Percentiles rank a stretch among this genome's conserved stretches.
Conservation (phyloP, 1,140 invertebrate genomes). For the Nylanderia fulva region DNA sequence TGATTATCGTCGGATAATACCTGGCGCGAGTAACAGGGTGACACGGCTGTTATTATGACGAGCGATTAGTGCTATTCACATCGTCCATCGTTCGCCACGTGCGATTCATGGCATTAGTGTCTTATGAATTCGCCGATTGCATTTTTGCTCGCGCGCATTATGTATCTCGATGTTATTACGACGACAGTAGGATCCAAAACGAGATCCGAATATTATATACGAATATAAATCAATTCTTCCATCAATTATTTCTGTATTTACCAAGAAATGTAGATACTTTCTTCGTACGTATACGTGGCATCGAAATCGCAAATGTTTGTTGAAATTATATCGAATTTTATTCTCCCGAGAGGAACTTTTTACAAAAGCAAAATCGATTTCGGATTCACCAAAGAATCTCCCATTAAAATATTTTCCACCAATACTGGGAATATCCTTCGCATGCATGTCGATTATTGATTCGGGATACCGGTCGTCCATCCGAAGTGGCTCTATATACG, state of each 20-base stretch:
- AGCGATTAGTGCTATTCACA: constrained; percentile 63
- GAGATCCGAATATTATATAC: no score
- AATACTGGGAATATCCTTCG: constrained; percentile 12
- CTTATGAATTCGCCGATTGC: constrained; percentile 71
- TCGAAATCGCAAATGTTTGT: background rate
- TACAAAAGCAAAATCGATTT: background rate
- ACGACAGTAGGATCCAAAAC: background rate
- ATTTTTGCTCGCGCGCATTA: constrained; percentile 56
- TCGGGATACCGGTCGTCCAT: constrained; percentile 55
- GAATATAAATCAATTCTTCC: no score
- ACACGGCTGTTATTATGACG: constrained; percentile 72
- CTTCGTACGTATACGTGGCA: background rate
- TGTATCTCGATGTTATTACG: background rate
- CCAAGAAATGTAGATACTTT: background rate
- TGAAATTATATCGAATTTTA: background rate
- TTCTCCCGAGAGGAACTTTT: background rate
- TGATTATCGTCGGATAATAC: constrained; percentile 72
- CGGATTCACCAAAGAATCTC: background rate
- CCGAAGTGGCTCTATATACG: constrained; percentile 64
- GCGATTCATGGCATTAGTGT: constrained; percentile 56
- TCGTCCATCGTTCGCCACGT: constrained; percentile 49
- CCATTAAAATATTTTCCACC: constrained; percentile 36
- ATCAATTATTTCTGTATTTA: no score
- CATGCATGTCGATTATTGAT: constrained; percentile 69
- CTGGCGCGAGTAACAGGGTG: constrained; percentile 65